These are phyloP conservation scores for Mizuhopecten yessoensis DNA, from an alignment of 1,140 invertebrate genomes.

Conservation along the genomic window DNA sequence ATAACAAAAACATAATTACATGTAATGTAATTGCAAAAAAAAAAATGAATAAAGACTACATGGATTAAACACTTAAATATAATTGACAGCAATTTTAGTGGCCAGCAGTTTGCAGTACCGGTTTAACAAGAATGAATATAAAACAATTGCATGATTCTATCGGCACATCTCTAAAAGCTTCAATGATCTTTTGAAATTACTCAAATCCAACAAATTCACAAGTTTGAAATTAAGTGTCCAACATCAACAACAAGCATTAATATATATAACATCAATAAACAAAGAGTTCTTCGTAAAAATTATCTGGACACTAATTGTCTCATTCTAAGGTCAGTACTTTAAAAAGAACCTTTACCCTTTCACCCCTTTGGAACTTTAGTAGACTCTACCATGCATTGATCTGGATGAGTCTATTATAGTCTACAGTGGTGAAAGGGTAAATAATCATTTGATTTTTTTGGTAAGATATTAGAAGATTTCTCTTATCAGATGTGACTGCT, in stretches of 20 bases:
- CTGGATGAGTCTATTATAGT: no score
- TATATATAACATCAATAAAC: neutral
- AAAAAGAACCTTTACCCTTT: no score
- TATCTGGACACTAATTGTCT: neutral
- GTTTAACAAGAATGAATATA: slow-evolving; percentile 29
- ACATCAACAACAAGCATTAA: neutral
- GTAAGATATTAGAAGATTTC: neutral
- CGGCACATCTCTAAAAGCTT: neutral
- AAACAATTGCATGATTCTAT: neutral
- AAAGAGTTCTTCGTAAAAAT: neutral
- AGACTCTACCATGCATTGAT: no score
- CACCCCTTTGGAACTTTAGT: no score
- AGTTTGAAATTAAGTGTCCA: no score
- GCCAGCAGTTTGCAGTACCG: neutral
- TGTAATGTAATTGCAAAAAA: no score
- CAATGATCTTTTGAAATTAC: neutral
- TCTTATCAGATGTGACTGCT: no score
- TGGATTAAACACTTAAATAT: neutral
- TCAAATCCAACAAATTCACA: no score
- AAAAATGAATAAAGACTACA: neutral
- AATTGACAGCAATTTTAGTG: neutral
- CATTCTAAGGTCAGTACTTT: no score
- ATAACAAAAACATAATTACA: neutral
- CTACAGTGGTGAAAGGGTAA: no score
- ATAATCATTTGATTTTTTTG: no score